phyloP scores from a whole-genome alignment of 2,888 invertebrate species.

The Dryobotodes eremita region DNA sequence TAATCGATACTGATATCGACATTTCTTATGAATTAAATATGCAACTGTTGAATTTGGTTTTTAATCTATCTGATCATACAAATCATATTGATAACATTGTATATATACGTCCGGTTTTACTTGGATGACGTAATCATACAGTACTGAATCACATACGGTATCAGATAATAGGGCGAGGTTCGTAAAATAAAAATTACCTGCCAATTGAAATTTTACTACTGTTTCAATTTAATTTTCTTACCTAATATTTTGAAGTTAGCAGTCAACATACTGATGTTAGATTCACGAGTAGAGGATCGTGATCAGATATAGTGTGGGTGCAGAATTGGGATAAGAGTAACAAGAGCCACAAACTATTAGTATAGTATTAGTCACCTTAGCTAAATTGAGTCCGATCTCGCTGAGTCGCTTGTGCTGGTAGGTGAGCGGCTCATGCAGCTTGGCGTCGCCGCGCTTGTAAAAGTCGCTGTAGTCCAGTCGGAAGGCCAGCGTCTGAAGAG shows the following conservation, averaged over 20 bases:
- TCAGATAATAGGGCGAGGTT: neutral
- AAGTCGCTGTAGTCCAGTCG: conserved; percentile 98
- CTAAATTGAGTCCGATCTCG: conserved; percentile 86
- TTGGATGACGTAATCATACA: neutral
- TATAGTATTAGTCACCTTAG: conserved; percentile 75
- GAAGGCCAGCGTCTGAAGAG: conserved; percentile 97
- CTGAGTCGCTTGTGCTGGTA: conserved; percentile 92
- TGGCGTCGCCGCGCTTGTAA: conserved; percentile 95
- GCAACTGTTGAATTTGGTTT: neutral
- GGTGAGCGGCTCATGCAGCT: conserved; percentile 93
- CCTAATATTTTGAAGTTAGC: no score
- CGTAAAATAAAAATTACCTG: neutral
- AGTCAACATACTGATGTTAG: no score
- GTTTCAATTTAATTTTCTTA: no score
- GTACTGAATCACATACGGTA: conserved; percentile 24
- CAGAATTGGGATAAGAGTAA: no score
- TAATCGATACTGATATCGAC: neutral
- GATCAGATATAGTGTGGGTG: no score
- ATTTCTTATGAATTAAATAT: conserved; percentile 3
- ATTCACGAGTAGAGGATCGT: no score
- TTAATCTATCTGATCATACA: conserved; percentile 7
- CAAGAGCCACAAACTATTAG: no score
- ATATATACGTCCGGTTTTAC: conserved; percentile 21
- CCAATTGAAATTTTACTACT: no score
- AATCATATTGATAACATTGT: conserved; percentile 14